A percentile compares a stretch with the other conserved stretches of the same genome.
phyloP scores from a whole-genome alignment of 2,888 invertebrate species.

The Fragum sueziense region DNA sequence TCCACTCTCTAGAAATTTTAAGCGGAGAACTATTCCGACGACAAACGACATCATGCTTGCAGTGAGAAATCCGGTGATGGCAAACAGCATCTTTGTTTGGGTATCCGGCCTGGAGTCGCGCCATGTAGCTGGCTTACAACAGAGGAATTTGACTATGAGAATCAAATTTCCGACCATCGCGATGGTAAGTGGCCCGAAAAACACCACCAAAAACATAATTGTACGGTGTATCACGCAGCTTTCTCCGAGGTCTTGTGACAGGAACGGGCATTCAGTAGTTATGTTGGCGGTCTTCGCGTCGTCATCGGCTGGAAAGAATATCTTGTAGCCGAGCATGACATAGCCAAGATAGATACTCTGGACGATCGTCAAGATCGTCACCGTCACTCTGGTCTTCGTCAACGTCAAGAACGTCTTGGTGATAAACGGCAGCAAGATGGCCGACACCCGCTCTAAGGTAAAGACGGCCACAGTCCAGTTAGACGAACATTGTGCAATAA shows the following conservation, averaged over 20 bases:
- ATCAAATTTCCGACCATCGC: neutral
- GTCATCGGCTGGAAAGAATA: neutral
- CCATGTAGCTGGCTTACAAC: neutral
- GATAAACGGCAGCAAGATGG: neutral
- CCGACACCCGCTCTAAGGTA: neutral
- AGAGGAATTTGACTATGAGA: neutral
- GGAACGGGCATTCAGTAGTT: neutral
- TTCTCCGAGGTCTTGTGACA: neutral
- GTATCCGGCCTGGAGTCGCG: neutral
- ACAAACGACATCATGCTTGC: neutral
- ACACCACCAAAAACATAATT: neutral
- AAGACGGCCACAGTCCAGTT: neutral
- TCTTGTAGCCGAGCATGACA: neutral
- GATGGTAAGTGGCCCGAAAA: neutral
- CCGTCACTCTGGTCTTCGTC: neutral
- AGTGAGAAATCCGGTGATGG: neutral
- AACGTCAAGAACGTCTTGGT: neutral
- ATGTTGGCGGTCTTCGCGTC: neutral
- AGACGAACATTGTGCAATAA: neutral
- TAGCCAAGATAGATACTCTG: neutral
- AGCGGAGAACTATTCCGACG: neutral
- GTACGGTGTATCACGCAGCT: neutral
- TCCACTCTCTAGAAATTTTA: neutral
- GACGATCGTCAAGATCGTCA: neutral
- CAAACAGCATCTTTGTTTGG: slow-evolving; percentile 4